phyloP scores from a whole-genome alignment of 2,113 vertebrate species.

The Indicator indicator region DNA sequence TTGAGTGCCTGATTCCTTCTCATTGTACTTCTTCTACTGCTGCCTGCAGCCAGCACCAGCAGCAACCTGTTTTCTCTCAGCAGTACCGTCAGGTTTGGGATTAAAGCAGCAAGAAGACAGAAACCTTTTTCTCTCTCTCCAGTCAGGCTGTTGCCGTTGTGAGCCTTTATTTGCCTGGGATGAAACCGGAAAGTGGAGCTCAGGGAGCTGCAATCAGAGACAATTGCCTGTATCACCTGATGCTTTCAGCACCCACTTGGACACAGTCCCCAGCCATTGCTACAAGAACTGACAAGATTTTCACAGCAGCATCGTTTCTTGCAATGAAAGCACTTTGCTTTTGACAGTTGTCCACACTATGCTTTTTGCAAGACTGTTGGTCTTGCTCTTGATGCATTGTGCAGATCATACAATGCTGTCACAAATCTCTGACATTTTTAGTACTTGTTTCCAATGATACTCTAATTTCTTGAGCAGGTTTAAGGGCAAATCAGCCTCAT shows the following conservation, averaged over 20 bases:
- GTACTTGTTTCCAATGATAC: not conserved
- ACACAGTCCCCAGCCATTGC: not conserved
- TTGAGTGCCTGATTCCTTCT: not conserved
- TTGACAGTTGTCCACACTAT: not conserved
- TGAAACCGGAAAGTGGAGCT: not conserved
- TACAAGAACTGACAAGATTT: not conserved
- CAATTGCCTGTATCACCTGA: not conserved
- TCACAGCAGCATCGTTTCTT: not conserved
- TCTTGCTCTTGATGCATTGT: not conserved
- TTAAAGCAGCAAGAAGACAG: not conserved
- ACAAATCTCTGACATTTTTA: not conserved
- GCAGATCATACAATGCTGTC: not conserved
- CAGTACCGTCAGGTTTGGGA: not conserved
- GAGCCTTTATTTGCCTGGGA: not conserved
- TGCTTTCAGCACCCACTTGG: not conserved
- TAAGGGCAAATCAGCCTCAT: constrained; percentile 12
- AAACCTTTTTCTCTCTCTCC: not conserved
- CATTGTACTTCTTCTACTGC: not conserved
- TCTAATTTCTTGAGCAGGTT: constrained; percentile 4
- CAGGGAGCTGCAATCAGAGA: not conserved
- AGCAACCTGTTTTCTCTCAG: not conserved
- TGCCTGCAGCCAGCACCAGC: not conserved
- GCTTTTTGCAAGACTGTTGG: not conserved
- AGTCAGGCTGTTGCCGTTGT: not conserved
- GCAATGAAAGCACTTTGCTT: not conserved